Conservation (phyloP, 2,888 invertebrate genomes). For the Stramonita haemastoma region DNA sequence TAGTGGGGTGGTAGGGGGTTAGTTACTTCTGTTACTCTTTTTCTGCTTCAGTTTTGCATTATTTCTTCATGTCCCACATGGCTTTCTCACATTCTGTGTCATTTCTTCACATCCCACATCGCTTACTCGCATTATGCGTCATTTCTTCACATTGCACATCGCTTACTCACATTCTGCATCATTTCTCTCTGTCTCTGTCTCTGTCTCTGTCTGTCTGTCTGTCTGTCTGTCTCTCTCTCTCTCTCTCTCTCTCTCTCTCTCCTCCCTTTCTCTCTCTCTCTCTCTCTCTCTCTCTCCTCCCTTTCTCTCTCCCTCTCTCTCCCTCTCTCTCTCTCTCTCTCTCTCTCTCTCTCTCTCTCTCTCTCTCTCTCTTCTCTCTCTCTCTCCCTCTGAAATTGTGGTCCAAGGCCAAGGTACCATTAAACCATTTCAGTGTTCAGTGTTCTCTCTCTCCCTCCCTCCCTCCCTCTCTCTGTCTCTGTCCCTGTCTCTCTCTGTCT, state of each 20-base stretch:
- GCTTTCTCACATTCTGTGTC: no score
- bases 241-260: not conserved
- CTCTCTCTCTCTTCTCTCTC: not conserved
- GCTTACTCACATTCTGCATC: not conserved
- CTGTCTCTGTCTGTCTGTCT: conserved; percentile 13
- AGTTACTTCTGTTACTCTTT: no score
- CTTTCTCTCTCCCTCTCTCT: not conserved
- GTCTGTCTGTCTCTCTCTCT: not conserved
- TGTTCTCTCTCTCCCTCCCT: not conserved
- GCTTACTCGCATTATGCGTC: not conserved
- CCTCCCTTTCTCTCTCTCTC: not conserved
- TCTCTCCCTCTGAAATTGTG: not conserved
- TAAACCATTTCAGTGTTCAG: no score
- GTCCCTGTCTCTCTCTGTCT: no score
- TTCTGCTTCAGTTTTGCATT: no score
- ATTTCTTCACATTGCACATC: not conserved
- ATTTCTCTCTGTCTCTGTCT: not conserved
- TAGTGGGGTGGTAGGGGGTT: no score
- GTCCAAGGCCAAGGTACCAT: not conserved
- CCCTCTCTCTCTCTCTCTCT: not conserved
- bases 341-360: not conserved
- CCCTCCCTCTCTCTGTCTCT: no score
- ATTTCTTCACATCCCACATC: not conserved
- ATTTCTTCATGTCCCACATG: no score
- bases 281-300: not conserved